Evolutionary conservation across 2,113 vertebrate genomes (phyloP), one percentile per base, ranked within the genome.

Genomic region (Halichoeres trimaculatus): DNA sequence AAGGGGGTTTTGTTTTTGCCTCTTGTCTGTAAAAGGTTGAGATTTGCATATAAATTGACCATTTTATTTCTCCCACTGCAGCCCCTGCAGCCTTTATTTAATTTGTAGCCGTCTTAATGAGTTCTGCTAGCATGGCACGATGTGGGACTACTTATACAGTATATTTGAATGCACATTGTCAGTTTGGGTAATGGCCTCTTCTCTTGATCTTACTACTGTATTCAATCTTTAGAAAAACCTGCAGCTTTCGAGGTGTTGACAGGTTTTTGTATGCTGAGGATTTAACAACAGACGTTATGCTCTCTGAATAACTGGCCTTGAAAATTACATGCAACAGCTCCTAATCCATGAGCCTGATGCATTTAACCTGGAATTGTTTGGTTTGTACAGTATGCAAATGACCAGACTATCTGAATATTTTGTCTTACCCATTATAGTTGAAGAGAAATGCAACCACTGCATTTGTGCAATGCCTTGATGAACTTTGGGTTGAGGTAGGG

Each of bases 31-130:
- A 72, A 91, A 92, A 92, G 89, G 89, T 92, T 89, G 70, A 48
- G 58, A 92, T 92, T 91, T 91, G 87, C 91, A 92, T 90, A 89
- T 87, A 92, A 90, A 91, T 92, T 78, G 87, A 79, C 55, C 72
- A 84, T 90, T 84, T 90, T 72, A 80, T 78, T 87, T 83, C 69
- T 69, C 63, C 56, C 53, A 71, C 65, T 64, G 74, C 78, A 71
- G 59, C 54, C 45, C 35, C 76, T 68, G 61, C 57, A 83, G 84
- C 80, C 68, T 78, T 83, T 86, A 87, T 85, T 90, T 87, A 84
- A 89, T 89, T 86, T 85, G 80, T 19, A n/a, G 68, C 76, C 80
- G 79, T 84, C 74, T 77, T 90, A 83, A 90, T 88, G 83, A 85
- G 58, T 88, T 87, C 68, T 75, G 52, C 53, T 70, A 10, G 51